Base-by-base conservation (phyloP, 2,797 vertebrate species). In the Betta splendens region DNA sequence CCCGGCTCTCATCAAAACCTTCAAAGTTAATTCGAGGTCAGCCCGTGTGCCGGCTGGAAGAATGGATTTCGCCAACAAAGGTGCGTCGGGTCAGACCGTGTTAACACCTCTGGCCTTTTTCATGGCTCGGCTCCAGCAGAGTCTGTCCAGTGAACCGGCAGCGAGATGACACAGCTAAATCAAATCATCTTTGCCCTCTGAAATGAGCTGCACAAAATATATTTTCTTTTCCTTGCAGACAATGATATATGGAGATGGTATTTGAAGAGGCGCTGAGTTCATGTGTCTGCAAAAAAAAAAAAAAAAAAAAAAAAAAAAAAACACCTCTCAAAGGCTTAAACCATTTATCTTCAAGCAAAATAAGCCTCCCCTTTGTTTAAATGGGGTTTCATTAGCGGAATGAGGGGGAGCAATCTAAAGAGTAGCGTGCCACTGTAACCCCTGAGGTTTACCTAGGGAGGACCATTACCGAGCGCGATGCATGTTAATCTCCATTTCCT, bases 401-500 rank as follows among this genome's bases (percentile, higher is more conserved):
- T 73, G 83, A 68, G 39, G 73, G 69, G 20, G 55, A 60, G 74
- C 63, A 84, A 83, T 86, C 77, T 77, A 45, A 77, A 79, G 73
- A 87, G 81, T 75, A 73, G 66, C 57, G 46, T 61, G 55, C 72
- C 62, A 49, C 53, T 56, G 46, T 84, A 66, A 79, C 69, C 81
- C 75, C 67, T 2, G 25, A 63, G 77, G 64, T 81, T 75, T 82
- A 67, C 54, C 69, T 55, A 22, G 36, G 40, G 63, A 77, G 55
- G 70, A 69, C 67, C 59, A 48, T 63, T 54, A 36, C 57, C 26
- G 68, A 85, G 73, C 62, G 56, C 25, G 75, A 71, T 70, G 77
- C 81, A 83, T 86, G 85, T 85, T 89, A 86, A 89, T 89, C 87
- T 86, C 76, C 67, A 83, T 83, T 73, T 71, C 62, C 83, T 81